phyloP scores from a whole-genome alignment of 2,797 vertebrate species.

The Potorous gilbertii region DNA sequence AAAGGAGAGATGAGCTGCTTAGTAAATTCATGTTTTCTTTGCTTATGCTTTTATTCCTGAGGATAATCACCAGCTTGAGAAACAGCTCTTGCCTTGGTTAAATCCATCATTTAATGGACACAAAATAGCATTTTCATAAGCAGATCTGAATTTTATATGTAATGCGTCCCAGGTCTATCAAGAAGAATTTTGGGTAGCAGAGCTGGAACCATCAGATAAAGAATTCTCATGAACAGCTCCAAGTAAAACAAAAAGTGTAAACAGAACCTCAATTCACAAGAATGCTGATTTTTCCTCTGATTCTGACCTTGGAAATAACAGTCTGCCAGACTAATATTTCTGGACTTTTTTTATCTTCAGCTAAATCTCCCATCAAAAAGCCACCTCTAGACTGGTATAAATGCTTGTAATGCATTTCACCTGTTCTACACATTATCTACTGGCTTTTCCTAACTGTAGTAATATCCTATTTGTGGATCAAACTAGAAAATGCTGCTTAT shows the following conservation, averaged over 20 bases:
- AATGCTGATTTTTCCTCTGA: background rate
- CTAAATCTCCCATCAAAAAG: background rate
- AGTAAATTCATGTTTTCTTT: background rate
- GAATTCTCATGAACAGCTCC: background rate
- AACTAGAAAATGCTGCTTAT: background rate
- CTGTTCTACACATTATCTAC: background rate
- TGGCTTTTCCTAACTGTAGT: background rate
- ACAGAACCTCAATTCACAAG: background rate
- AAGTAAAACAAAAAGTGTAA: background rate
- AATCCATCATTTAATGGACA: background rate
- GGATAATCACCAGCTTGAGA: background rate
- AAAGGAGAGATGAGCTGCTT: constrained; percentile 4
- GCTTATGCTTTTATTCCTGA: constrained; percentile 16
- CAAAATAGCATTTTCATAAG: background rate
- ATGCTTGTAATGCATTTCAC: background rate
- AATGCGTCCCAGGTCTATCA: background rate
- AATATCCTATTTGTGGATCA: background rate
- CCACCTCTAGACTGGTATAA: background rate
- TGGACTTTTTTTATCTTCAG: background rate
- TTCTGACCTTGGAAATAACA: background rate
- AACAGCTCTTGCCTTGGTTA: background rate
- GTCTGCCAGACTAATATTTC: background rate
- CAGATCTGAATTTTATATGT: constrained; percentile 5
- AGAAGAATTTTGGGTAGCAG: background rate
- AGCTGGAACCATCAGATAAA: background rate